phyloP scores from a whole-genome alignment of 2,888 invertebrate species.

The Sipha maydis region DNA sequence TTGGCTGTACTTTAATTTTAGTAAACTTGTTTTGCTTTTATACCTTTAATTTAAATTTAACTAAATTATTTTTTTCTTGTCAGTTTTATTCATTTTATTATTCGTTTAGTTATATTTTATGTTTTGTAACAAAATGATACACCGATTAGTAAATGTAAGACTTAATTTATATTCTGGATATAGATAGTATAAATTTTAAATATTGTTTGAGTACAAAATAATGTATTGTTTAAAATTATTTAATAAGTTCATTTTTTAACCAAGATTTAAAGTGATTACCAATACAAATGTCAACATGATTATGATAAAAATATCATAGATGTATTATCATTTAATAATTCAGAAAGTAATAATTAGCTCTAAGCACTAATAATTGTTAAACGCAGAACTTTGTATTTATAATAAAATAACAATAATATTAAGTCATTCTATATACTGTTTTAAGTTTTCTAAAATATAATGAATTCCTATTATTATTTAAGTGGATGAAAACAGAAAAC shows the following conservation, averaged over 20 bases:
- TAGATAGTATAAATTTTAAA: slow-evolving; percentile 1
- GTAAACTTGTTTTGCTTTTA: slow-evolving; percentile 26
- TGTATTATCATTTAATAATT: background rate
- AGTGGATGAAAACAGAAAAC: background rate
- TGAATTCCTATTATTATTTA: background rate
- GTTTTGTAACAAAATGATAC: background rate
- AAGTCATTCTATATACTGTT: background rate
- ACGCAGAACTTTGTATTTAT: background rate
- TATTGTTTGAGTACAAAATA: background rate
- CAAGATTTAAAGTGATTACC: background rate
- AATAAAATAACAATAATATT: background rate
- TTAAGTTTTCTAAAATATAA: background rate
- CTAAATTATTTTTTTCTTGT: background rate
- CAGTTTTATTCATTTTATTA: slow-evolving; percentile 12
- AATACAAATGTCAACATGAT: background rate
- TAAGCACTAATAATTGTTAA: slow-evolving; percentile 28
- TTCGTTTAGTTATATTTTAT: slow-evolving; percentile 8
- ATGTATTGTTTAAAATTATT: background rate
- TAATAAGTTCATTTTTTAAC: background rate
- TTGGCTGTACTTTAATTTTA: slow-evolving; percentile 36
- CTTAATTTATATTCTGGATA: background rate
- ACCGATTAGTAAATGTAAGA: background rate
- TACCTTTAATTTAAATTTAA: slow-evolving; percentile 17
- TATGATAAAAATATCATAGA: background rate
- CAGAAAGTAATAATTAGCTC: background rate